Evolutionary conservation across 2,888 invertebrate species (phyloP).

Genomic region (Drosophila pseudotakahashii): DNA sequence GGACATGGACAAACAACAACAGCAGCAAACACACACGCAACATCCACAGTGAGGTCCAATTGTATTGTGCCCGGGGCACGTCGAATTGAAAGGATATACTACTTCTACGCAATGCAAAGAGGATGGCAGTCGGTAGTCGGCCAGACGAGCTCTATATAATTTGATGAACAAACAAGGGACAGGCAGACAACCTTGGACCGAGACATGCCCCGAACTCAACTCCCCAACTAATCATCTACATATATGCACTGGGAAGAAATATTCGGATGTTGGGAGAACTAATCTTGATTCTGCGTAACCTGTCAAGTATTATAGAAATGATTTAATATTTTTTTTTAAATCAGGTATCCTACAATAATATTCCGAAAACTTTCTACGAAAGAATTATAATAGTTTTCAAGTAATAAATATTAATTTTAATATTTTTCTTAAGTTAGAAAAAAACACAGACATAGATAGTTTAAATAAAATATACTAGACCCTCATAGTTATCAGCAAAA

Average conservation of each 20-base stretch:
- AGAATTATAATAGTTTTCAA: no score
- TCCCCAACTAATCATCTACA: conserved; percentile 44
- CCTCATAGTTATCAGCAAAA: no score
- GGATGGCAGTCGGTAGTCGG: conserved; percentile 43
- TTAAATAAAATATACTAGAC: no score
- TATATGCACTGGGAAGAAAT: conserved; percentile 17
- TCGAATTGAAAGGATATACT: conserved; percentile 55
- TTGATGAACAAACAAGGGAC: conserved; percentile 75
- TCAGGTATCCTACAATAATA: no score
- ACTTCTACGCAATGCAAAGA: conserved; percentile 37
- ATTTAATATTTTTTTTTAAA: no score
- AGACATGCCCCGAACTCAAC: conserved; percentile 29
- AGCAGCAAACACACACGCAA: conserved; percentile 21
- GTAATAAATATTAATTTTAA: no score
- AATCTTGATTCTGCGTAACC: no score
- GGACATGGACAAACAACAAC: conserved; percentile 74
- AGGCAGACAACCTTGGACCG: conserved; percentile 54
- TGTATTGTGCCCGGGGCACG: conserved; percentile 55
- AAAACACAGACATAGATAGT: no score
- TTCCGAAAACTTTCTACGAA: no score
- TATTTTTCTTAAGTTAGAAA: no score
- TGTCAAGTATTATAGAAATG: no score
- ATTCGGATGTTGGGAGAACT: no score
- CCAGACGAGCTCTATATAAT: conserved; percentile 73
- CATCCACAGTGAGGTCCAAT: conserved; percentile 33